Evolutionary conservation across 1,140 invertebrate species (phyloP).

Genomic region (Dendroctonus ponderosae): DNA sequence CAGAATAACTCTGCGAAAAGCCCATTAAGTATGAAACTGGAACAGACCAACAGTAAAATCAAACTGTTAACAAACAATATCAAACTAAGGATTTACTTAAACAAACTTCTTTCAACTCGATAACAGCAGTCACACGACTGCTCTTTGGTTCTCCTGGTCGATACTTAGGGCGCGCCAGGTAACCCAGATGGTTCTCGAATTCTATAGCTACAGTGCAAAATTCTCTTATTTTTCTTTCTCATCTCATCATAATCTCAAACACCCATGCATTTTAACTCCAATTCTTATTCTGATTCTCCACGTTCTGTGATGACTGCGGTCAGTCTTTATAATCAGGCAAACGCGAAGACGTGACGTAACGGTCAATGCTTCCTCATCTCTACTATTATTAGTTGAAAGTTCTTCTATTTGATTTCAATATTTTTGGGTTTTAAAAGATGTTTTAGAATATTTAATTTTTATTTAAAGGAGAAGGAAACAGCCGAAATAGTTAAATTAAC

Average conservation of each 20-base stretch:
- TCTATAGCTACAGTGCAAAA: too few relatives aligned
- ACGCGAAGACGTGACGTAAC: background rate
- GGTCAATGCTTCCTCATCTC: too few relatives aligned
- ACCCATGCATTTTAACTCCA: too few relatives aligned
- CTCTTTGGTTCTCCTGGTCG: background rate
- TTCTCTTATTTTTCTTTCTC: too few relatives aligned
- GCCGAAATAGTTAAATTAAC: conserved; percentile 72
- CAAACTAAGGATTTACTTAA: background rate
- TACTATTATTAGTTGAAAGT: too few relatives aligned
- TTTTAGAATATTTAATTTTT: background rate
- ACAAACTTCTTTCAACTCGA: background rate
- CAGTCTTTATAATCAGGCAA: background rate
- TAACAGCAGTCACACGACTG: background rate
- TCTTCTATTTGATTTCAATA: too few relatives aligned
- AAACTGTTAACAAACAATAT: too few relatives aligned
- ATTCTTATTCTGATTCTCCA: background rate
- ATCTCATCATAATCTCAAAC: too few relatives aligned
- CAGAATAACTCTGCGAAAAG: too few relatives aligned
- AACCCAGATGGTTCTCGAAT: background rate
- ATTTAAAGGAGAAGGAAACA: conserved; percentile 49
- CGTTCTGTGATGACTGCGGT: background rate
- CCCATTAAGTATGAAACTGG: too few relatives aligned
- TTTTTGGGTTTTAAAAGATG: background rate
- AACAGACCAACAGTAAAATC: too few relatives aligned
- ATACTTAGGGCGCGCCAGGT: background rate